A percentile compares a stretch with the other conserved stretches of the same genome.
Evolutionary conservation across 1,140 invertebrate species (phyloP).

Genomic region (Aporrectodea caliginosa): DNA sequence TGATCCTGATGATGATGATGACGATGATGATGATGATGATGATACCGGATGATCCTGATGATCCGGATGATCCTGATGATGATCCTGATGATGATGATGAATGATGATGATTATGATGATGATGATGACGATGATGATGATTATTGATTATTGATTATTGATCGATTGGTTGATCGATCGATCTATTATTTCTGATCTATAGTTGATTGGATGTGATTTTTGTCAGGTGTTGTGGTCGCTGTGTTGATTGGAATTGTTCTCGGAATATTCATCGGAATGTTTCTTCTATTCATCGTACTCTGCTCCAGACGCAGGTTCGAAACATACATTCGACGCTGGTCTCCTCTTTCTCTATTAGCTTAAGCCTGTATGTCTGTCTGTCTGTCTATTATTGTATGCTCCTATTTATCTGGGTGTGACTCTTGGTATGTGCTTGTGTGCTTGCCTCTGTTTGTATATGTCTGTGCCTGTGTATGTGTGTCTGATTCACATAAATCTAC

Average conservation of each 20-base stretch:
- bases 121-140: too few relatives aligned
- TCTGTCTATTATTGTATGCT: neutral
- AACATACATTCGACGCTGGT: neutral
- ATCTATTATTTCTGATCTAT: neutral
- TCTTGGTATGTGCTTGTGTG: neutral
- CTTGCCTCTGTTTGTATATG: neutral
- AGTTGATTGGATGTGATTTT: neutral
- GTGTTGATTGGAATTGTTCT: neutral
- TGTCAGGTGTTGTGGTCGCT: neutral
- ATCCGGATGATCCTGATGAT: neutral
- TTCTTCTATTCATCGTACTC: neutral
- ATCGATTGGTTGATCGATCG: too few relatives aligned
- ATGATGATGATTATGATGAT: neutral
- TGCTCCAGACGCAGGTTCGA: neutral
- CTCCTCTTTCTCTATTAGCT: too few relatives aligned
- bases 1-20: too few relatives aligned
- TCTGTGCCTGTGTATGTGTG: neutral
- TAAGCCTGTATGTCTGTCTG: too few relatives aligned
- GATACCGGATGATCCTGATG: too few relatives aligned
- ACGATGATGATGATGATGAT: too few relatives aligned
- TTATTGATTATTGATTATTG: too few relatives aligned
- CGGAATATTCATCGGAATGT: neutral
- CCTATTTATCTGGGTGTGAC: neutral
- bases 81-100: neutral
- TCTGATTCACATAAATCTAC: neutral